Base-by-base conservation (phyloP, 2,888 invertebrate genomes). In the Hypolimnas misippus region DNA sequence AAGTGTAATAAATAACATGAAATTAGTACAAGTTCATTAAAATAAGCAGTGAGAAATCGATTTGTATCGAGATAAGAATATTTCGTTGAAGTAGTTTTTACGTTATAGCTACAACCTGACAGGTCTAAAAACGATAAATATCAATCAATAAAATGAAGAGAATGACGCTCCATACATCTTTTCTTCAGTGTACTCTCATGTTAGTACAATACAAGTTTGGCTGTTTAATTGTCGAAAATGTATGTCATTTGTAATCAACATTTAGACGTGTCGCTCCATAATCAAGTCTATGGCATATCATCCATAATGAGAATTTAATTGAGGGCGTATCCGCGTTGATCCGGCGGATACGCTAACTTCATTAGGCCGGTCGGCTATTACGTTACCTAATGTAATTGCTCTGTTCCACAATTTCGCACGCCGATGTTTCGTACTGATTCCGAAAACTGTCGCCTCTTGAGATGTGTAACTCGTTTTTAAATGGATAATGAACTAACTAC, bases 261-360 rank as follows among this genome's bases (percentile, higher is more conserved):
- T 67, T 65, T 60, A 59, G 57, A 62, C 63, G 66, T 65, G 67
- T 70, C 63, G 52, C 49, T 56, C 55, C 61, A 70, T 68, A 70
- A 69, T 66, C 67, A 72, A 68, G 71, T 74, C 74, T 73, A 73
- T 70, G 69, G 71, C 72, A 71, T 79, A 74, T 77, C 77, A 72
- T 67, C 73, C 82, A 73, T 91, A 89, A 91, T 86, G 91, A 86
- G 87, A 87, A 81, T 91, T 91, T 91, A 91, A 91, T 91, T 91
- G 90, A 87, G 84, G 86, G 80, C 77, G 80, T 77, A 73, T 74
- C 72, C 74, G 70, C 77, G 71, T 74, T 76, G 83, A 87, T 84
- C 84, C 79, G 81, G 69, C 83, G 80, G 86, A 83, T 85, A 81
- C 84, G 73, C 79, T 83, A 90, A 88, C 83, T 83, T 85, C 83